A percentile compares a stretch with the other conserved stretches of the same genome.
Conservation (phyloP, 2,113 vertebrate species). For the Megaceryle maxima region DNA sequence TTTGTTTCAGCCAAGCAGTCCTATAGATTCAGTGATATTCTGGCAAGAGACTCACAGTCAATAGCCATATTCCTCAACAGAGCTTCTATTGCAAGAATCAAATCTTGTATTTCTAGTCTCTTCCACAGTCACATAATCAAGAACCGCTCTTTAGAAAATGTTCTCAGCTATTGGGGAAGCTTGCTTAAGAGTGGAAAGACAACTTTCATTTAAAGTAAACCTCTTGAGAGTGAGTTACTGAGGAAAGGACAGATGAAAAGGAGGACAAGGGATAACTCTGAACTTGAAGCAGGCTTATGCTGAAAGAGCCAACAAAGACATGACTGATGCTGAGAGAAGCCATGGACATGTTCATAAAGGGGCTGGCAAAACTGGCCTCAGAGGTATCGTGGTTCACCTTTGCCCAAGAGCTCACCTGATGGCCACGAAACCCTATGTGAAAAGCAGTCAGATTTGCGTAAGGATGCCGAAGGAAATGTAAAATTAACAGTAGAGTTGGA, state of each 20-base stretch:
- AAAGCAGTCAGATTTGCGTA: neutral
- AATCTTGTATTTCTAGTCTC: neutral
- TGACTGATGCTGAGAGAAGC: neutral
- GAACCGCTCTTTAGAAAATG: neutral
- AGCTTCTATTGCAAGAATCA: neutral
- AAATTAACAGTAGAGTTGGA: neutral
- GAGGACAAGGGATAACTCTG: neutral
- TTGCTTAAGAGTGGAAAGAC: neutral
- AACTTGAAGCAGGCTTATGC: neutral
- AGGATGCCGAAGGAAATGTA: neutral
- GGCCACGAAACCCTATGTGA: neutral
- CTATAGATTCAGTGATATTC: neutral
- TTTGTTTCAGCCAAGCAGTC: neutral
- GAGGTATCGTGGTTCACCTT: fast-evolving
- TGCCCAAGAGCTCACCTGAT: neutral
- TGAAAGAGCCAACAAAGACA: neutral
- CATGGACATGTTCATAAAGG: fast-evolving
- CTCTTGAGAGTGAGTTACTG: neutral
- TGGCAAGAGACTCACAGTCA: neutral
- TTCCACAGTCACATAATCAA: neutral
- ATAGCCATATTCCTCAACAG: neutral
- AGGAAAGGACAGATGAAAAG: neutral
- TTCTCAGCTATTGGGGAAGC: neutral
- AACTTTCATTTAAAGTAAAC: neutral
- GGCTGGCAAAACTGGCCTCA: neutral